These are phyloP conservation scores for Drosophila albomicans DNA, from an alignment of 1,140 invertebrate genomes.

Conservation along the genomic window DNA sequence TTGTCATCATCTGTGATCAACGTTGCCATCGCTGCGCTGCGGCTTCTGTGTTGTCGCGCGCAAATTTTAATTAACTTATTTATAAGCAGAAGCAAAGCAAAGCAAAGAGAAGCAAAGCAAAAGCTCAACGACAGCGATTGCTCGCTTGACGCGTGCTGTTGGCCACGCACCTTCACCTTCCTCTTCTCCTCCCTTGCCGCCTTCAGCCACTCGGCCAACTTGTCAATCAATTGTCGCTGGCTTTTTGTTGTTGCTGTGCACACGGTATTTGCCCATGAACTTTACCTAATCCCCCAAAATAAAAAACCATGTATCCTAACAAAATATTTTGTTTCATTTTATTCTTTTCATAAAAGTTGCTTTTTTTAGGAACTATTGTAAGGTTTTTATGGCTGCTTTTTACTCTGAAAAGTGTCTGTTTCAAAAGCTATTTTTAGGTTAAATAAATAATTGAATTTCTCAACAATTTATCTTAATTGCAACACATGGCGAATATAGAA, in stretches of 20 bases:
- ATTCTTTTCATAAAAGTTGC: constrained; percentile 4
- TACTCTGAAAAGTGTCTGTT: background rate
- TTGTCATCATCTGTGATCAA: constrained; percentile 34
- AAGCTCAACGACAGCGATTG: constrained; percentile 27
- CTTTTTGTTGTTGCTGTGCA: constrained; percentile 39
- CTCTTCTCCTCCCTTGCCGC: background rate
- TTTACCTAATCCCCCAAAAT: constrained; percentile 44
- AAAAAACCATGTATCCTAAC: constrained; percentile 5
- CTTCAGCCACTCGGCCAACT: constrained; percentile 59
- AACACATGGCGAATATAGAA: background rate
- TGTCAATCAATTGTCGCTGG: constrained; percentile 76
- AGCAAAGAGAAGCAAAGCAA: constrained; percentile 2
- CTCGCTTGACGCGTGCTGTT: constrained; percentile 45
- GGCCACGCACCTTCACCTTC: constrained; percentile 32
- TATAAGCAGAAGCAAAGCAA: constrained; percentile 40
- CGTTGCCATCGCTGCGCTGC: constrained; percentile 19
- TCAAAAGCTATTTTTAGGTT: background rate
- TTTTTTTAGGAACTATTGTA: background rate
- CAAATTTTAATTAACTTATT: constrained; percentile 81
- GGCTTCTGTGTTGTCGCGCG: constrained; percentile 28
- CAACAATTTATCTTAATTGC: background rate
- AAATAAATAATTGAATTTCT: background rate
- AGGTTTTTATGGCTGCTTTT: background rate
- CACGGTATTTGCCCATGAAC: constrained; percentile 62
- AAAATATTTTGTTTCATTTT: constrained; percentile 6